Conservation (phyloP, 2,797 vertebrate genomes). For the Scolopax rusticola region DNA sequence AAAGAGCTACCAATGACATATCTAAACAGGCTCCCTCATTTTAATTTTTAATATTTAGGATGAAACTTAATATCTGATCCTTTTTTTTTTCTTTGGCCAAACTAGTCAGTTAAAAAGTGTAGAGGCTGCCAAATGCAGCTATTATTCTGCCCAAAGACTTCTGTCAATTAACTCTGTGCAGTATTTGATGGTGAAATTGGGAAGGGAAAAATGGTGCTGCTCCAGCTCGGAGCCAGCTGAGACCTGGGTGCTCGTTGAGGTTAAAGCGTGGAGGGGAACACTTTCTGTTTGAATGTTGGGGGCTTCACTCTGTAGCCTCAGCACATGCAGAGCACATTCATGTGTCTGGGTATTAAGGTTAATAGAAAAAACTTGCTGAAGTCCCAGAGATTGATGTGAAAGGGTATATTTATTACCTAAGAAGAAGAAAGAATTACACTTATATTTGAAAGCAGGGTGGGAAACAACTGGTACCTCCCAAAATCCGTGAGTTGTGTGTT, state of each 20-base stretch:
- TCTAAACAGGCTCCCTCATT: conserved; percentile 9
- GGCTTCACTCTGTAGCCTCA: neutral
- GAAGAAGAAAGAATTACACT: neutral
- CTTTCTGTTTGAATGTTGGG: neutral
- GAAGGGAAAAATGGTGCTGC: neutral
- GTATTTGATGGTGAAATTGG: neutral
- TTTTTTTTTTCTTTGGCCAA: neutral
- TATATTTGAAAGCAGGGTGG: neutral
- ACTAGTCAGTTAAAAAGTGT: neutral
- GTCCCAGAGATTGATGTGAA: neutral
- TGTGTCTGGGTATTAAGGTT: neutral
- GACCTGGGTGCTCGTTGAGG: neutral
- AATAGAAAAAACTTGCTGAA: neutral
- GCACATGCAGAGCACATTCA: neutral
- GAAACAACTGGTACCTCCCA: neutral
- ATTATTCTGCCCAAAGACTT: neutral
- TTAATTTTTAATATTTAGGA: conserved; percentile 38
- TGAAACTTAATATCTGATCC: neutral
- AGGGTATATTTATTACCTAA: neutral
- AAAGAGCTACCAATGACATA: conserved; percentile 38
- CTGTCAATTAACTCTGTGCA: neutral
- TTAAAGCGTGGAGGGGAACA: neutral
- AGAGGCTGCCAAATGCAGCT: neutral
- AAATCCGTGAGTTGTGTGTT: neutral
- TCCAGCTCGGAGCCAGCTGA: neutral